phyloP scores from a whole-genome alignment of 2,113 vertebrate species.

The Mobula birostris region DNA sequence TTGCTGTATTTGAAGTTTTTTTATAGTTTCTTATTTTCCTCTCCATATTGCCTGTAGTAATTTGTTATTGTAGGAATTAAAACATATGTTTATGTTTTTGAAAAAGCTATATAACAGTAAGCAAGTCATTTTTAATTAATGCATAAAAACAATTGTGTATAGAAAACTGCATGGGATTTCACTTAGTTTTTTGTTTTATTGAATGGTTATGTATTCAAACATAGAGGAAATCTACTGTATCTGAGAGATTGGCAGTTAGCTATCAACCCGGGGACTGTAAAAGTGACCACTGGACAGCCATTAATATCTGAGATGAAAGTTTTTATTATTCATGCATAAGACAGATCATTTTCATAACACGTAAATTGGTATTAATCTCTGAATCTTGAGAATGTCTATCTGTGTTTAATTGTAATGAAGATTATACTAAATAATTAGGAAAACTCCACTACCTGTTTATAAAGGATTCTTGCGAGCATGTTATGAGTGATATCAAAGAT shows the following conservation, averaged over 20 bases:
- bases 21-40: not conserved
- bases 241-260: not conserved
- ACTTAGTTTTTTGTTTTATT: not conserved
- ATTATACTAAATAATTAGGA: not conserved
- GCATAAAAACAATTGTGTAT: not conserved
- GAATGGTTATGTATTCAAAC: not conserved
- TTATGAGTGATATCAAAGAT: not conserved
- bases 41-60: not conserved
- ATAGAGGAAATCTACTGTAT: not conserved
- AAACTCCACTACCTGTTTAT: not conserved
- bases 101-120: not conserved
- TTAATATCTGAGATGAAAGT: not conserved
- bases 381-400: not conserved
- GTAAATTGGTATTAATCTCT: not conserved
- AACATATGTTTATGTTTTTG: not conserved
- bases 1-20: not conserved
- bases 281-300: not conserved
- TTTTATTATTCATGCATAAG: not conserved
- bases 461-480: not conserved
- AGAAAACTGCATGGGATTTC: not conserved
- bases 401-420: constrained; percentile 12
- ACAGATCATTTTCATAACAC: not conserved
- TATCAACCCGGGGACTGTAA: not conserved
- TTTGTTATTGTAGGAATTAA: not conserved
- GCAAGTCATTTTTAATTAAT: not conserved